A percentile compares a stretch with the other conserved stretches of the same genome.
Conservation (phyloP, 2,888 invertebrate species). For the Myopa testacea region DNA sequence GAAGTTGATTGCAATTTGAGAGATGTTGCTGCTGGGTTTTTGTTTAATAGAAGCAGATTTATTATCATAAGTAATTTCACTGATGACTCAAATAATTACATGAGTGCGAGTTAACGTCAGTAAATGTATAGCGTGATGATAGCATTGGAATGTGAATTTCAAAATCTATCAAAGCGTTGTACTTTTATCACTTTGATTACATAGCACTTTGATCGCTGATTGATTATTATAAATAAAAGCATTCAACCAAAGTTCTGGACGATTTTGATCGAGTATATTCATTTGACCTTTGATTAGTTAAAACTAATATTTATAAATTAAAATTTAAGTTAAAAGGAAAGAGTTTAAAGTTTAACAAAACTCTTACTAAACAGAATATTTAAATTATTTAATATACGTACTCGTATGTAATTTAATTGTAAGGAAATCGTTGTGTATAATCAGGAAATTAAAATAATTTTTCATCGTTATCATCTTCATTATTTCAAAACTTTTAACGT, state of each 20-base stretch:
- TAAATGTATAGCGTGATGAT: constrained; percentile 39
- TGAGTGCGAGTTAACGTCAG: constrained; percentile 64
- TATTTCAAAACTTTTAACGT: no score
- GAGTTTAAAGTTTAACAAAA: neutral
- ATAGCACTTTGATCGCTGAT: constrained; percentile 77
- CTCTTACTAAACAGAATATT: no score
- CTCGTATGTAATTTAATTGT: no score
- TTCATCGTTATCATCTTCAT: no score
- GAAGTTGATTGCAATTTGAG: no score
- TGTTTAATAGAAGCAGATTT: constrained; percentile 52
- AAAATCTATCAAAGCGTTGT: constrained; percentile 22
- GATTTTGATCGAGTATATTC: neutral
- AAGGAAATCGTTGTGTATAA: neutral
- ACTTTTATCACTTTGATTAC: constrained; percentile 70
- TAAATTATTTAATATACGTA: no score
- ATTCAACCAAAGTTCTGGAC: neutral
- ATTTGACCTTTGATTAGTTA: neutral
- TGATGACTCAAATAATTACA: constrained; percentile 41
- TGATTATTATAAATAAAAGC: neutral
- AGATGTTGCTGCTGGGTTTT: neutral
- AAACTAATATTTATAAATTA: neutral
- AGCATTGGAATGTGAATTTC: neutral
- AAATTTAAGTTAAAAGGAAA: neutral
- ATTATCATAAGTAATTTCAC: constrained; percentile 29
- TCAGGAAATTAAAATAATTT: neutral